Percentiles rank a stretch among this genome's conserved stretches.
These are phyloP conservation scores for Acanthosepion lycidas DNA, from an alignment of 2,888 invertebrate genomes.

Conservation along the genomic window DNA sequence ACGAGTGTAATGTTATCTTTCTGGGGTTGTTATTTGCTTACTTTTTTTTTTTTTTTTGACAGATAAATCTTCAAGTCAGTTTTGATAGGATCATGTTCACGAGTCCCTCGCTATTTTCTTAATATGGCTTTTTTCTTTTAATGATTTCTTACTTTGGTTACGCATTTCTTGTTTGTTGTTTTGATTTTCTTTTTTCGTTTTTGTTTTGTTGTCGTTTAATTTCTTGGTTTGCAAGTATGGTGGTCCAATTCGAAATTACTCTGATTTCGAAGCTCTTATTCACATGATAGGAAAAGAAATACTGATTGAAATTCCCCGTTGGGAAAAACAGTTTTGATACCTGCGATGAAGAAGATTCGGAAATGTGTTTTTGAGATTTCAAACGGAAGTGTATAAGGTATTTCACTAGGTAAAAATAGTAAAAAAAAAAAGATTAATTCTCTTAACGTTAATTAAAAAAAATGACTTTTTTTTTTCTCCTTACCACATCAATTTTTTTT, in stretches of 20 bases:
- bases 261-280: background rate
- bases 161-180: background rate
- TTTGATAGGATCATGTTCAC: slow-evolving; percentile 33
- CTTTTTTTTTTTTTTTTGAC: background rate
- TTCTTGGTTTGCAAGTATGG: background rate
- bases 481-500: background rate
- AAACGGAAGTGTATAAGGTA: background rate
- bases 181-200: too few species aligned
- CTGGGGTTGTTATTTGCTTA: background rate
- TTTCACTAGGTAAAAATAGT: background rate
- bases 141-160: background rate
- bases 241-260: background rate
- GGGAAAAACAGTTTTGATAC: background rate
- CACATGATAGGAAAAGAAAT: background rate
- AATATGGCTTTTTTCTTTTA: too few species aligned
- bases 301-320: background rate
- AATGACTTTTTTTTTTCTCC: background rate
- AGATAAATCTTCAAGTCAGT: background rate
- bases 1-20: background rate
- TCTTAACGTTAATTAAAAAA: background rate
- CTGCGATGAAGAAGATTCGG: background rate
- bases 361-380: background rate
- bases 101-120: background rate
- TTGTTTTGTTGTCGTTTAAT: background rate
- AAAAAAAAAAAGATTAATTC: background rate